Evolutionary conservation across 2,113 vertebrate genomes (phyloP).

Genomic region (Chaenocephalus aceratus): DNA sequence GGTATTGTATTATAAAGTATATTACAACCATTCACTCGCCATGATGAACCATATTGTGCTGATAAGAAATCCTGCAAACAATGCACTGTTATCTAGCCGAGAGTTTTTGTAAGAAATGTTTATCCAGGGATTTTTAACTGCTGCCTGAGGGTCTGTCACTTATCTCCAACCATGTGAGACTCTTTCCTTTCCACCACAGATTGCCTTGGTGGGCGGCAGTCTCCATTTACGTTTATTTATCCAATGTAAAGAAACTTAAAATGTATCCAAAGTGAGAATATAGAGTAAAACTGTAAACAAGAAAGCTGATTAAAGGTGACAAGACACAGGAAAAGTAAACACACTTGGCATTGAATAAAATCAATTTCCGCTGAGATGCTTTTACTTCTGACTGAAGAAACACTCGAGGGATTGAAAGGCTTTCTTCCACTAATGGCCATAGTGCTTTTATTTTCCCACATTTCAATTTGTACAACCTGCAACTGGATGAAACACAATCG

Average conservation of each 20-base stretch:
- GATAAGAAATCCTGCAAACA: background rate
- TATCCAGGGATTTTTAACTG: too few species aligned
- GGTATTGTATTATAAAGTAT: background rate
- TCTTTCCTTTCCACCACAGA: slow-evolving; percentile 14
- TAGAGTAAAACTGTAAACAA: background rate
- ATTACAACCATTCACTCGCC: background rate
- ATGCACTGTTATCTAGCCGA: too few species aligned
- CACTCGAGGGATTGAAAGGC: slow-evolving; percentile 45
- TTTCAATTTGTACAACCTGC: slow-evolving; percentile 39
- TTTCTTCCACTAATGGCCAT: slow-evolving; percentile 61
- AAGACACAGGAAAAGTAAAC: background rate
- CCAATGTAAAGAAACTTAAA: background rate
- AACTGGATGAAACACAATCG: slow-evolving; percentile 43
- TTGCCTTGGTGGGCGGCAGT: background rate
- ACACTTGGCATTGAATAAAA: slow-evolving; percentile 11
- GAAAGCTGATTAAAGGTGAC: background rate
- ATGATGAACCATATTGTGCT: too few species aligned
- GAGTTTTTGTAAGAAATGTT: too few species aligned
- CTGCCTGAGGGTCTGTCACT: too few species aligned
- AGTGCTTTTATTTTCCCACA: slow-evolving; percentile 49
- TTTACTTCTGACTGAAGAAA: slow-evolving; percentile 29
- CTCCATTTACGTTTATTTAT: background rate
- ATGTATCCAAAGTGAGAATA: background rate
- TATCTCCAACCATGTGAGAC: background rate
- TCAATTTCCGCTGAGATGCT: slow-evolving; percentile 36